Evolutionary conservation across 2,888 invertebrate species (phyloP).

Genomic region (Tenthredo notha): DNA sequence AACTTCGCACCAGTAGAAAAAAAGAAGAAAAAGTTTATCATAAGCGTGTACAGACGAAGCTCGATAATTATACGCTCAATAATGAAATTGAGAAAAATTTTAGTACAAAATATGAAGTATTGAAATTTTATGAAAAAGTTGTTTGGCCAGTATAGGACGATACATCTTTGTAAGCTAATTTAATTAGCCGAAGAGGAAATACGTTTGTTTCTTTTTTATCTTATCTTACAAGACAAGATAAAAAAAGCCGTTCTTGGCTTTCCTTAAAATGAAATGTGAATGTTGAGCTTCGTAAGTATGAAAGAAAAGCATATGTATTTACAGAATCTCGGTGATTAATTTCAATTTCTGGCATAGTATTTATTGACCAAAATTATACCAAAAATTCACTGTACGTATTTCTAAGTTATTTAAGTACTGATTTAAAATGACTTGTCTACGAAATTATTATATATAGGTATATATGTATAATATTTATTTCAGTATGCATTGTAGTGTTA

Average conservation of each 20-base stretch:
- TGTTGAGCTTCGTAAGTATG: conserved; percentile 34
- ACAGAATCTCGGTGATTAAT: conserved; percentile 15
- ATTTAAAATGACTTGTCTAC: neutral
- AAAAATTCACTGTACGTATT: conserved; percentile 19
- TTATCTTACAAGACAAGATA: neutral
- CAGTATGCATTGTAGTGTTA: conserved; percentile 7
- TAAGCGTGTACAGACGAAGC: neutral
- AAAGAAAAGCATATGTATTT: neutral
- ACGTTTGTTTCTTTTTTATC: neutral
- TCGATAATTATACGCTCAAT: neutral
- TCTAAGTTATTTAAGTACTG: conserved; percentile 15
- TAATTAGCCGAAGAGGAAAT: neutral
- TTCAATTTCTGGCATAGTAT: conserved; percentile 30
- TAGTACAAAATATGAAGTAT: neutral
- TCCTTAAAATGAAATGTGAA: neutral
- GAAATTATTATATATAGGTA: neutral
- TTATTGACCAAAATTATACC: conserved; percentile 33
- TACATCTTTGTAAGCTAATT: neutral
- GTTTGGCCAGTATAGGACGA: neutral
- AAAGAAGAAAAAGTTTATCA: neutral
- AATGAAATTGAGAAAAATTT: neutral
- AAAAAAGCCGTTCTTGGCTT: neutral
- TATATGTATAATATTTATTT: conserved; percentile 18
- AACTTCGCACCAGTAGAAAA: neutral
- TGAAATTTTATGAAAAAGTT: neutral